Percentiles rank a stretch among this genome's conserved stretches.
phyloP scores from a whole-genome alignment of 2,113 vertebrate species.

The Coracopsis vasa region DNA sequence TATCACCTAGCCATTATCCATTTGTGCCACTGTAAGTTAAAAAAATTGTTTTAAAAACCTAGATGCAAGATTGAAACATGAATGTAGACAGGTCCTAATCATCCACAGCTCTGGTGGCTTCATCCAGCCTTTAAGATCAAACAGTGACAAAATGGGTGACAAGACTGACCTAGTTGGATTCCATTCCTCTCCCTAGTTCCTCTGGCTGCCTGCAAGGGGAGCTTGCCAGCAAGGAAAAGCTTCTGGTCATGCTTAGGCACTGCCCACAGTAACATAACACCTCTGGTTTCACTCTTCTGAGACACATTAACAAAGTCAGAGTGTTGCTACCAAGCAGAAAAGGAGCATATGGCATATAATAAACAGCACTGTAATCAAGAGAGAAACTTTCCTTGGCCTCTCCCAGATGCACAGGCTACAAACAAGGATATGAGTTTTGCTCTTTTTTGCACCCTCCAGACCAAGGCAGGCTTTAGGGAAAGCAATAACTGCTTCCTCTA shows the following conservation, averaged over 20 bases:
- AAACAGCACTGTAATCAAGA: not conserved
- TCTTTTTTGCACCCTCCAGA: not conserved
- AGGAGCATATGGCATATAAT: not conserved
- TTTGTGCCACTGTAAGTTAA: not conserved
- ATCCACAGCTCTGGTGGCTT: not conserved
- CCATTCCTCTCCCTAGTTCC: not conserved
- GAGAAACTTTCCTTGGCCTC: not conserved
- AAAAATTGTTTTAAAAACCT: not conserved
- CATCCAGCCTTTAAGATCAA: not conserved
- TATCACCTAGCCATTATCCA: not conserved
- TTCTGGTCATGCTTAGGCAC: not conserved
- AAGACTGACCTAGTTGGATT: accelerated
- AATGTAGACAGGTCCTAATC: not conserved
- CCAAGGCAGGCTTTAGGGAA: not conserved
- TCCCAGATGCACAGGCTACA: not conserved
- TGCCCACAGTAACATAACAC: not conserved
- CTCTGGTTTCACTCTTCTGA: not conserved
- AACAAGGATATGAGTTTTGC: not conserved
- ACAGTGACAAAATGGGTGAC: not conserved
- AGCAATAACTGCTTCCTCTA: not conserved
- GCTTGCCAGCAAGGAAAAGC: not conserved
- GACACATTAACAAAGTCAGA: not conserved
- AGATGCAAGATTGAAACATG: not conserved
- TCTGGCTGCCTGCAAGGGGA: not conserved
- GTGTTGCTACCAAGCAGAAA: not conserved